phyloP scores from a whole-genome alignment of 2,888 invertebrate genomes.

The Drosophila mimica region DNA sequence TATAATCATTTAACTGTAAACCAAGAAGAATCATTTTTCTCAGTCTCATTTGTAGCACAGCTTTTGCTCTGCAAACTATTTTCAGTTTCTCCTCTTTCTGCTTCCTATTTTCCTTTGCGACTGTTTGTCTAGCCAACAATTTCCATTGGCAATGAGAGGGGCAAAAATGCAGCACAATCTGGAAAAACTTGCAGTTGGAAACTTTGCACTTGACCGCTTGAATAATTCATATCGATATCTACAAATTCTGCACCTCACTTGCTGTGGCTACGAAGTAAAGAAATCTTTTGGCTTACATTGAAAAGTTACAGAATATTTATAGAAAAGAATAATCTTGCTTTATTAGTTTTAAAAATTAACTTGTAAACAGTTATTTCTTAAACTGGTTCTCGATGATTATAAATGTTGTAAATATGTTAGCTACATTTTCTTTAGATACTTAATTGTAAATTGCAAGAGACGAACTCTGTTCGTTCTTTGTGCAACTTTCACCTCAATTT shows the following conservation, averaged over 20 bases:
- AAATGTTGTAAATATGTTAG: background rate
- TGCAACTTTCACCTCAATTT: conserved; percentile 29
- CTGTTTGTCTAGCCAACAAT: conserved; percentile 38
- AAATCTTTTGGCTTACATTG: background rate
- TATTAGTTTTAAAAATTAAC: background rate
- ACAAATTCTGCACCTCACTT: conserved; percentile 33
- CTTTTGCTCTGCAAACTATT: conserved; percentile 11
- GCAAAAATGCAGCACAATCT: background rate
- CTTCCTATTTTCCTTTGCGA: background rate
- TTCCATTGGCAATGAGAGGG: conserved; percentile 42
- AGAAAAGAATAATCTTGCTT: background rate
- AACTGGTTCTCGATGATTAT: background rate
- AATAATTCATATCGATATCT: conserved; percentile 64
- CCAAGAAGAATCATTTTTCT: conserved; percentile 27
- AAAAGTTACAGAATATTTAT: background rate
- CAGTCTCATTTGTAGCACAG: conserved; percentile 31
- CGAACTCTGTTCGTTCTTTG: background rate
- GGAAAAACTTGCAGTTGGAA: conserved; percentile 16
- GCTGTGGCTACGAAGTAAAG: background rate
- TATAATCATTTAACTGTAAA: conserved; percentile 50
- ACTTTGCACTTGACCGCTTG: conserved; percentile 48
- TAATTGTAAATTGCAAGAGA: background rate
- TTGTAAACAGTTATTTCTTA: background rate
- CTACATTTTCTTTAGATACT: background rate
- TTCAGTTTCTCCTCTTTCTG: conserved; percentile 13